Conservation (phyloP, 2,113 vertebrate species). For the Mesitornis unicolor region DNA sequence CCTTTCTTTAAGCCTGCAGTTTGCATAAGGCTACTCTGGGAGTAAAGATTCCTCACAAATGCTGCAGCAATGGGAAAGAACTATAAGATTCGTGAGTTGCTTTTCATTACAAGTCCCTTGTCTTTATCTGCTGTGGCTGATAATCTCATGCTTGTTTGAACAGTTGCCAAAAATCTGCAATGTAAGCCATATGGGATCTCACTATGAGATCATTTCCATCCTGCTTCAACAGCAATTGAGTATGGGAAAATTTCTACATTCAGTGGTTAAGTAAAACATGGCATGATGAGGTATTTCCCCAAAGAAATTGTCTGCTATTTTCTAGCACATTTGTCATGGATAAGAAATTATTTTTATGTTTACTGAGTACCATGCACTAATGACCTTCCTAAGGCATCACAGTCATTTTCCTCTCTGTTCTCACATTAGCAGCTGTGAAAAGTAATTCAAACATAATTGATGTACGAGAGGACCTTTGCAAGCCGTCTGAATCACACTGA, state of each 20-base stretch:
- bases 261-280: not conserved
- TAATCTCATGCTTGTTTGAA: not conserved
- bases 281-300: not conserved
- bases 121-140: not conserved
- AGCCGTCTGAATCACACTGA: not conserved
- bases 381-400: not conserved
- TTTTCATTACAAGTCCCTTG: not conserved
- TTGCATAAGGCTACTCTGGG: not conserved
- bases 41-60: not conserved
- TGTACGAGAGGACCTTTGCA: not conserved
- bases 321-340: not conserved
- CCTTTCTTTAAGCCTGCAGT: not conserved
- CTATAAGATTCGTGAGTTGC: not conserved
- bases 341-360: not conserved
- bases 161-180: not conserved
- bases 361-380: not conserved
- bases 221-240: not conserved
- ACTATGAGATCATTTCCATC: not conserved
- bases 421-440: not conserved
- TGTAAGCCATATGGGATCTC: not conserved
- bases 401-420: not conserved
- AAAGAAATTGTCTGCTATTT: not conserved
- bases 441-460: not conserved
- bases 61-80: not conserved
- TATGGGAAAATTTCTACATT: not conserved